Evolutionary conservation across 1,140 invertebrate species (phyloP), one percentile per base, ranked within the genome.

Genomic region (Psilanteris sp.): DNA sequence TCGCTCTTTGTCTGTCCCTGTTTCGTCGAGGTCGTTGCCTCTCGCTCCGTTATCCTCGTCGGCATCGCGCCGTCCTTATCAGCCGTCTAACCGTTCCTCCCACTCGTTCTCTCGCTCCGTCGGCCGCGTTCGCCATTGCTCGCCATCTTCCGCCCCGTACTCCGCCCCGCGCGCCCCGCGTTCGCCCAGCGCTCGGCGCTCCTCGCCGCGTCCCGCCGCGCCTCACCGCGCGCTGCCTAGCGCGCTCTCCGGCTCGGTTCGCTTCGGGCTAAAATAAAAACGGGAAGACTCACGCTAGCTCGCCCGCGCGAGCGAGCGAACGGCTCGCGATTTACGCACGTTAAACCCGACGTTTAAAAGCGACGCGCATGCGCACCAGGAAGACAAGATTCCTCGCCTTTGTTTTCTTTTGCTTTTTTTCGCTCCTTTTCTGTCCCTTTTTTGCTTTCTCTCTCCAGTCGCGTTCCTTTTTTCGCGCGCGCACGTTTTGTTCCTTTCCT

Each of bases 341-440:
- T 71, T 71, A 71, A 71, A 61, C 36, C 54, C 46, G 66, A 71
- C 66, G 54, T 71, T 71, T 71, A 48, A 71, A 71, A 71, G 66
- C 55, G 66, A 46, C 36, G 66, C 66, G 54, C 66, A 61, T 71
- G 66, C 66, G 66, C 66, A 34, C 13, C 44, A 36, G 18, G 27
- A 54, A 59, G 20, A 52, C 52, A 61, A 70, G 52, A 59, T 70
- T 68, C 64, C 9, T 48, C 50, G 64, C 32, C 2, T 39, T 48
- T 32, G 31, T 41, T 48, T 50, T 57, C 31, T 31, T 57, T 46
- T 48, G 7, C 34, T n/a, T n/a, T 20, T 46, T 41, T 11, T 16
- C 13, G 8, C 26, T 18, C 20, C 13, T 22, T 18, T 29, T 26
- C 13, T 29, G 18, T 10, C 15, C 15, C 44, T 54, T 36, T 54